Evolutionary conservation across 2,113 vertebrate species (phyloP).

Genomic region (Recurvirostra avosetta): DNA sequence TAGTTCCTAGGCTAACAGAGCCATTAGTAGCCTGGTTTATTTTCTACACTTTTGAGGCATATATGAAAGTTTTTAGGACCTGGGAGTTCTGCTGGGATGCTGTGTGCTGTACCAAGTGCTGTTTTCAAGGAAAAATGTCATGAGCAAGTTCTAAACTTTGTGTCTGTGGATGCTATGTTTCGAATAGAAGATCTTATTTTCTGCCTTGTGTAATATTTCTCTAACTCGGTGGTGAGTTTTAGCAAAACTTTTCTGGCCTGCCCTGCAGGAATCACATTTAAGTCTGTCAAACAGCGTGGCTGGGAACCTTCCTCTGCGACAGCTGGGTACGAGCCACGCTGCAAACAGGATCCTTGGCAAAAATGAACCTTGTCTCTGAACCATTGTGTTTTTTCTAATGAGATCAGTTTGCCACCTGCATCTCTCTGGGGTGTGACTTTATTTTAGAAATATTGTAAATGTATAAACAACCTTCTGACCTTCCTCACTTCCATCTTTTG

Average conservation of each 20-base stretch:
- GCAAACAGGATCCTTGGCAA: slow-evolving; percentile 16
- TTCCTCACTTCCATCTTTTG: slow-evolving; percentile 45
- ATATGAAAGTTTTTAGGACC: not conserved
- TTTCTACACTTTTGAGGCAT: not conserved
- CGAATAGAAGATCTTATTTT: not conserved
- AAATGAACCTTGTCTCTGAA: not conserved
- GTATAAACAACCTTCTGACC: slow-evolving; percentile 32
- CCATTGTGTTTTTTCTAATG: slow-evolving; percentile 24
- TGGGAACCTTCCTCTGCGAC: not conserved
- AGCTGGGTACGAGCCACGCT: not conserved
- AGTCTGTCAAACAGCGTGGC: not conserved
- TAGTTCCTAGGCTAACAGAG: not conserved
- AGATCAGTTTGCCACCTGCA: slow-evolving; percentile 46
- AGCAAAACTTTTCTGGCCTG: not conserved
- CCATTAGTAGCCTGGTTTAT: not conserved
- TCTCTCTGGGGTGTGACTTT: not conserved
- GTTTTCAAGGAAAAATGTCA: not conserved
- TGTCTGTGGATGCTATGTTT: not conserved
- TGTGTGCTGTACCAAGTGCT: not conserved
- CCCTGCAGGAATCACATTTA: not conserved
- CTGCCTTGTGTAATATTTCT: not conserved
- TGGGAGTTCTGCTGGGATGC: not conserved
- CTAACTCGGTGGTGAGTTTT: not conserved
- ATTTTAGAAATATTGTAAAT: slow-evolving; percentile 20
- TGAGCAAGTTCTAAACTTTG: not conserved